A percentile compares a stretch with the other conserved stretches of the same genome.
Conservation (phyloP, 2,888 invertebrate genomes). For the Meteorus cinctellus region DNA sequence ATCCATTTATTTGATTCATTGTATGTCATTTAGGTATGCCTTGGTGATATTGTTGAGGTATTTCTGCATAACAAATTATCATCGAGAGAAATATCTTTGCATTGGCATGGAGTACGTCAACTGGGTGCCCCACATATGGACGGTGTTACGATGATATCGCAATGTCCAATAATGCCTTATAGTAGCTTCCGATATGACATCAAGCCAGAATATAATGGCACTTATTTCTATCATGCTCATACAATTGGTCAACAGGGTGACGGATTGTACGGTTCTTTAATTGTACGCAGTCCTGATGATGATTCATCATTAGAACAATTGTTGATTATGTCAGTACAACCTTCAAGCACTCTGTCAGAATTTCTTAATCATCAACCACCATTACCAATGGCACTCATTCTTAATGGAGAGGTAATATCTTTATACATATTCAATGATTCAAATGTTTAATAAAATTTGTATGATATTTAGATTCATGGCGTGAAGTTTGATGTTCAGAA, state of each 20-base stretch:
- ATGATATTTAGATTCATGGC: constrained; percentile 48
- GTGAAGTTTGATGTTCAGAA: constrained; percentile 68
- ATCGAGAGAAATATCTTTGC: constrained; percentile 67
- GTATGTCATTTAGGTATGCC: constrained; percentile 54
- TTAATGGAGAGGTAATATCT: constrained; percentile 73
- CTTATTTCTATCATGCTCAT: constrained; percentile 61
- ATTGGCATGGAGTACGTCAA: constrained; percentile 75
- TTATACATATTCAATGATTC: background rate
- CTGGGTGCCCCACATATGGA: constrained; percentile 69
- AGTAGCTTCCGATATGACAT: constrained; percentile 65
- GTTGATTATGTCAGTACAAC: constrained; percentile 76
- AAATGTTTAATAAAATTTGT: background rate
- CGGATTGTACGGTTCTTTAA: constrained; percentile 77
- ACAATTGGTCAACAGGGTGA: constrained; percentile 79
- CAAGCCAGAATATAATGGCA: constrained; percentile 56
- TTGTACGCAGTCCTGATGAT: constrained; percentile 75
- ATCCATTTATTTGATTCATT: background rate
- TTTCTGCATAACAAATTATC: constrained; percentile 58
- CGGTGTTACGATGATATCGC: constrained; percentile 72
- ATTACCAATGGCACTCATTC: constrained; percentile 71
- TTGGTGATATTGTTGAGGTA: constrained; percentile 61
- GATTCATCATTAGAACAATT: constrained; percentile 73
- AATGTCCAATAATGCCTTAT: constrained; percentile 70
- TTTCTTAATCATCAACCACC: constrained; percentile 63
- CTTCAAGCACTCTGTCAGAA: constrained; percentile 76